phyloP scores from a whole-genome alignment of 2,113 vertebrate genomes.

The Ascaphus truei region DNA sequence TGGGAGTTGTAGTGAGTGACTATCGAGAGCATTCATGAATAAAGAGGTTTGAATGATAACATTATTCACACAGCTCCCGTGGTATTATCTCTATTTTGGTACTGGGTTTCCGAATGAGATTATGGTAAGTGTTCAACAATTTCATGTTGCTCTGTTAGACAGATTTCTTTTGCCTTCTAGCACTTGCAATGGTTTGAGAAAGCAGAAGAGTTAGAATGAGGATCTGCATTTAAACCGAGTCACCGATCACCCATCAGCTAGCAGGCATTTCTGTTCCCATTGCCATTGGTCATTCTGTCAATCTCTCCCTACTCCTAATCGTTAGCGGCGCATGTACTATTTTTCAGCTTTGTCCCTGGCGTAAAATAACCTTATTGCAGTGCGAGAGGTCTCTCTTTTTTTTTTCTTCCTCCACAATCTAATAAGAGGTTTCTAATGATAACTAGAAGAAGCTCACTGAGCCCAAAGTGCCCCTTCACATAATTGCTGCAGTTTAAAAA shows the following conservation, averaged over 20 bases:
- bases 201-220: neutral
- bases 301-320: neutral
- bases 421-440: constrained; percentile 27
- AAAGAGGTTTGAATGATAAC: constrained; percentile 7
- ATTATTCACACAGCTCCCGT: constrained; percentile 19
- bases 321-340: constrained; percentile 5
- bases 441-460: constrained; percentile 23
- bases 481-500: constrained; percentile 29
- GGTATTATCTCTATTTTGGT: constrained; percentile 29
- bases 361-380: constrained; percentile 14
- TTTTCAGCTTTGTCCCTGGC: neutral
- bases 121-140: constrained; percentile 11
- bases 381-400: neutral
- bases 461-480: constrained; percentile 2
- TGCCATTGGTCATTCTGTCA: constrained; percentile 2
- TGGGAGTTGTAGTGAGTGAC: constrained; percentile 13
- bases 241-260: constrained; percentile 2
- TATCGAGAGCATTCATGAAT: constrained; percentile 15
- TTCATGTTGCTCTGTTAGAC: constrained; percentile 2
- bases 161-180: constrained; percentile 3
- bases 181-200: constrained; percentile 4
- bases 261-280: neutral
- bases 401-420: neutral
- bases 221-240: constrained; percentile 13
- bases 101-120: constrained; percentile 16